A percentile compares a stretch with the other conserved stretches of the same genome.
Evolutionary conservation across 2,888 invertebrate genomes (phyloP).

Genomic region (Capitulum mitella): DNA sequence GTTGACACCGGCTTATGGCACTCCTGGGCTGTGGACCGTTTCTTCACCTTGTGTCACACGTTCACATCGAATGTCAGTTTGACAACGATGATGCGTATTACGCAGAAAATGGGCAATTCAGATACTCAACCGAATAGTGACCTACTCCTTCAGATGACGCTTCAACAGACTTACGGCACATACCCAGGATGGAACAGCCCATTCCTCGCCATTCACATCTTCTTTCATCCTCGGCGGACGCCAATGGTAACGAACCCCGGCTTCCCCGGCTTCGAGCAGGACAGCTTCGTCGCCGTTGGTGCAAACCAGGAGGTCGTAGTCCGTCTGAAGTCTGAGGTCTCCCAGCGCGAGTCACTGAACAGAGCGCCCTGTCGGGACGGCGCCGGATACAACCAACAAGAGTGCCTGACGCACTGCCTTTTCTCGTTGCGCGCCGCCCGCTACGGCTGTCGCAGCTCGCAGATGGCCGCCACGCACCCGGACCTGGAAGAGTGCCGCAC

Average conservation of each 20-base stretch:
- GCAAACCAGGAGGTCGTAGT: background rate
- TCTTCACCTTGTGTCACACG: constrained; percentile 7
- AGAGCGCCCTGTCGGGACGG: background rate
- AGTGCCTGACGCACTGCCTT: background rate
- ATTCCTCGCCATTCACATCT: background rate
- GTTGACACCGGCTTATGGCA: background rate
- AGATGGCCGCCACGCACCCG: background rate
- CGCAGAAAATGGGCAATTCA: background rate
- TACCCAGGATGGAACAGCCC: background rate
- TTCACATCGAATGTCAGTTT: background rate
- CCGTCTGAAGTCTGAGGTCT: background rate
- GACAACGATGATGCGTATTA: too few species aligned
- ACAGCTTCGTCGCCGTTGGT: background rate
- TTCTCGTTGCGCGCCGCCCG: background rate
- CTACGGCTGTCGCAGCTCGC: background rate
- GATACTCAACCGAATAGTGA: too few species aligned
- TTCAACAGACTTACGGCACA: too few species aligned
- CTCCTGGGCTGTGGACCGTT: background rate
- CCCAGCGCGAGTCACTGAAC: background rate
- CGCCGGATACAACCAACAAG: background rate
- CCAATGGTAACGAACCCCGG: background rate
- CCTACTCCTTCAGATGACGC: background rate
- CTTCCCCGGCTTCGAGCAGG: background rate
- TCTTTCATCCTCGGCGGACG: background rate
- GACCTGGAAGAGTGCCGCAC: background rate